phyloP scores from a whole-genome alignment of 2,113 vertebrate genomes.

The Rhineura floridana region DNA sequence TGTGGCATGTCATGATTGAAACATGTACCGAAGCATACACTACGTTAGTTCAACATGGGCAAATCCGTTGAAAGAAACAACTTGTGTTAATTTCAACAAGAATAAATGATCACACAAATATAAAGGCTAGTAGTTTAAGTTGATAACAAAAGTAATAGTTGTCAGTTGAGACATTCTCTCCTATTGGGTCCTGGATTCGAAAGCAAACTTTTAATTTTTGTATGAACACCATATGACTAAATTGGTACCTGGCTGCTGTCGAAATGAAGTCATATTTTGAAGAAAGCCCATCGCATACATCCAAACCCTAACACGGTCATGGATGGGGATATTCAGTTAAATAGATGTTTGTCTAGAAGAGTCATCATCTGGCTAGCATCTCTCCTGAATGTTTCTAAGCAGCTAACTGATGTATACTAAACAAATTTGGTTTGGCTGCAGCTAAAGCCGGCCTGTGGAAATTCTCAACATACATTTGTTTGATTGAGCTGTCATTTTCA shows the following conservation, averaged over 20 bases:
- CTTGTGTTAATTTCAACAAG: not conserved
- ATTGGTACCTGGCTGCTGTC: constrained; percentile 57
- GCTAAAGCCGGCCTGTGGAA: constrained; percentile 80
- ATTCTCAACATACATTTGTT: constrained; percentile 87
- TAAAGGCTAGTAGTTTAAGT: not conserved
- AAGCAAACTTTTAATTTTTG: constrained; percentile 61
- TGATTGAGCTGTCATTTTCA: constrained; percentile 86
- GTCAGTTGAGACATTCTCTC: not conserved
- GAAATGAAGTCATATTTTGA: constrained; percentile 69
- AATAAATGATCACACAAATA: not conserved
- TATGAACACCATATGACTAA: constrained; percentile 48
- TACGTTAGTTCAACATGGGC: not conserved
- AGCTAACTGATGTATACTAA: constrained; percentile 83
- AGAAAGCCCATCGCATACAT: constrained; percentile 65
- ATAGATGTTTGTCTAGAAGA: constrained; percentile 82
- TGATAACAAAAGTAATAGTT: not conserved
- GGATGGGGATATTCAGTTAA: constrained; percentile 75
- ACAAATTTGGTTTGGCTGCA: constrained; percentile 84
- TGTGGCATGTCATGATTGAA: not conserved
- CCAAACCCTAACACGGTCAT: constrained; percentile 72
- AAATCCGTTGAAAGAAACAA: not conserved
- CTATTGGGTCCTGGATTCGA: constrained; percentile 56
- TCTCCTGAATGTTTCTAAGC: constrained; percentile 77
- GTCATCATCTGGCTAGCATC: constrained; percentile 81
- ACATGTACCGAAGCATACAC: not conserved